Evolutionary conservation across 2,113 vertebrate genomes (phyloP).

Genomic region (Prolemur simus): DNA sequence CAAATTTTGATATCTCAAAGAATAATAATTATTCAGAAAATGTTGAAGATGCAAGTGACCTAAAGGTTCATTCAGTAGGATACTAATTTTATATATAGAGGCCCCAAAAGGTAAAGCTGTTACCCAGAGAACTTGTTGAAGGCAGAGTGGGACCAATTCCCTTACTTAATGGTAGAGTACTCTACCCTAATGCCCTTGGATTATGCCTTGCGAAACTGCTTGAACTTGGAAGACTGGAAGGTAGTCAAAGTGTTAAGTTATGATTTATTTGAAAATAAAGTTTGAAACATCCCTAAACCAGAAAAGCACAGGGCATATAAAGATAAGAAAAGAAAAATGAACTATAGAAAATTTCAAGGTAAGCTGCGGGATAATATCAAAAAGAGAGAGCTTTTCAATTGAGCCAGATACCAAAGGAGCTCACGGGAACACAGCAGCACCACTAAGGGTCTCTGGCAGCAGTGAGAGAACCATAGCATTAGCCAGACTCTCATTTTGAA

Average conservation of each 20-base stretch:
- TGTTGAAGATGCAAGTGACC: rapidly evolving
- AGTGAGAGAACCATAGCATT: background rate
- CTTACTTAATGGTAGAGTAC: background rate
- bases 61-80: background rate
- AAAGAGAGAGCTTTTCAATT: background rate
- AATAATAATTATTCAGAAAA: background rate
- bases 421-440: background rate
- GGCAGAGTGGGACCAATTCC: background rate
- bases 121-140: background rate
- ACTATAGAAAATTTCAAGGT: background rate
- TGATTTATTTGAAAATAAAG: constrained; percentile 1
- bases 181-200: background rate
- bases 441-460: background rate
- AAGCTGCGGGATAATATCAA: background rate
- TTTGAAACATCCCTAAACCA: background rate
- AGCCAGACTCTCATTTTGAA: background rate
- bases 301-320: background rate
- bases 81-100: background rate
- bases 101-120: background rate
- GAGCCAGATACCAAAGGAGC: background rate
- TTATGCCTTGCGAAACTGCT: background rate
- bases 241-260: background rate
- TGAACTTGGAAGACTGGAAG: background rate
- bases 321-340: background rate
- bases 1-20: background rate